phyloP scores from a whole-genome alignment of 2,888 invertebrate genomes.

The Perizoma flavofasciatum region DNA sequence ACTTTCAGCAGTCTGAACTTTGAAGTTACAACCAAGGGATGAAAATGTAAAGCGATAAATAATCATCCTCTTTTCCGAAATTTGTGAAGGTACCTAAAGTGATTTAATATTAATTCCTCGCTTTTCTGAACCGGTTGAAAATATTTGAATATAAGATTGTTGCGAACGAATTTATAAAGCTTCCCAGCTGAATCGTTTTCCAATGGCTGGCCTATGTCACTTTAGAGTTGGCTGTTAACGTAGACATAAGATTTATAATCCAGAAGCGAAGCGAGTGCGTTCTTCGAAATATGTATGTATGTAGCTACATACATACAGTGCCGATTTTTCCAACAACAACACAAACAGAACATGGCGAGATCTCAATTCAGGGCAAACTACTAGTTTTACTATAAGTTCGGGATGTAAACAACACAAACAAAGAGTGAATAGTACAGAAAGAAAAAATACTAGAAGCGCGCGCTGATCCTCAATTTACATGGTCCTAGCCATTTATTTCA shows the following conservation, averaged over 20 bases:
- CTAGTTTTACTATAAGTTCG: too few species aligned
- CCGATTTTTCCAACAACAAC: too few species aligned
- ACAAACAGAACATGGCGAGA: too few species aligned
- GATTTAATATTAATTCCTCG: conserved; percentile 43
- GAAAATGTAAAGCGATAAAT: conserved; percentile 37
- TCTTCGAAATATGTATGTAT: too few species aligned
- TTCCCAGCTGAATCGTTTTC: conserved; percentile 43
- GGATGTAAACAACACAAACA: too few species aligned
- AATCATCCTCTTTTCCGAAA: conserved; percentile 17
- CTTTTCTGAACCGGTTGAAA: conserved; percentile 18
- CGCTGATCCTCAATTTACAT: too few species aligned
- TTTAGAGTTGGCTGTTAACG: neutral
- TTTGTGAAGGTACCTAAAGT: conserved; percentile 10
- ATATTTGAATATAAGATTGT: conserved; percentile 35
- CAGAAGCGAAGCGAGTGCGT: too few species aligned
- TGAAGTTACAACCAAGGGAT: conserved; percentile 18
- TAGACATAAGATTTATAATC: neutral
- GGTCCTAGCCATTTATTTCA: too few species aligned
- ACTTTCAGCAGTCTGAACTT: neutral
- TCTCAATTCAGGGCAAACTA: too few species aligned
- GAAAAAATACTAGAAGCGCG: too few species aligned
- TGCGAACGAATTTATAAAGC: conserved; percentile 44
- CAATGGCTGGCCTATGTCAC: conserved; percentile 24
- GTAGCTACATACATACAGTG: too few species aligned
- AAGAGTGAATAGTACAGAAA: too few species aligned